Percentiles rank a stretch among this genome's conserved stretches.
Conservation (phyloP, 2,797 vertebrate genomes). For the Echiichthys vipera region DNA sequence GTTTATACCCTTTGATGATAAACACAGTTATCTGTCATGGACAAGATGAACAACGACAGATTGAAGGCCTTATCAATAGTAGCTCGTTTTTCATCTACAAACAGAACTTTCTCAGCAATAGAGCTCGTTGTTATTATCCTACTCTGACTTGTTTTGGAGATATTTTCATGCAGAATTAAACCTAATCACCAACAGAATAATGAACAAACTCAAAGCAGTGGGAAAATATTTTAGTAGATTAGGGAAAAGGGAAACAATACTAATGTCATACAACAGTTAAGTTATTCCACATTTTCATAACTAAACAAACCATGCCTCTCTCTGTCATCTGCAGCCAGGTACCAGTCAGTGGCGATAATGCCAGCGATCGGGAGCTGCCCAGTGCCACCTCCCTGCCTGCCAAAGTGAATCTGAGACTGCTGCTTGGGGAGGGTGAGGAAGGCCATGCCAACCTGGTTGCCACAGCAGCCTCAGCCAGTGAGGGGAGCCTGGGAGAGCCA, state of each 20-base stretch:
- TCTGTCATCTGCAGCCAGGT: constrained; percentile 86
- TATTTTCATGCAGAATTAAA: constrained; percentile 11
- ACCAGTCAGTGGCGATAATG: constrained; percentile 79
- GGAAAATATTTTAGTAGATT: not conserved
- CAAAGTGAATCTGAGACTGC: constrained; percentile 78
- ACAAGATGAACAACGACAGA: constrained; percentile 23
- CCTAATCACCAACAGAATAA: constrained; percentile 4
- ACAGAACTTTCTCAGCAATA: not conserved
- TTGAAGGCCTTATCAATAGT: constrained; percentile 19
- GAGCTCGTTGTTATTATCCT: not conserved
- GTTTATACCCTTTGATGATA: constrained; percentile 26
- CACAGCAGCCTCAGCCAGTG: constrained; percentile 65
- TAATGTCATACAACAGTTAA: not conserved
- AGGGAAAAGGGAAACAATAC: not conserved
- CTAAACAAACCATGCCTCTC: constrained; percentile 18
- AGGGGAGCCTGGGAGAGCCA: constrained; percentile 76
- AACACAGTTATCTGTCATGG: not conserved
- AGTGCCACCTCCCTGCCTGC: constrained; percentile 77
- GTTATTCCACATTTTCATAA: constrained; percentile 11
- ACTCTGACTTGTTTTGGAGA: constrained; percentile 4
- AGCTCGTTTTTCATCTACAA: constrained; percentile 18
- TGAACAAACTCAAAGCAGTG: not conserved
- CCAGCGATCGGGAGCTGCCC: constrained; percentile 79
- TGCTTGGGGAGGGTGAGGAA: constrained; percentile 55
- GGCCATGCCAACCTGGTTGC: constrained; percentile 58